These are phyloP conservation scores for Drosophila anceps DNA, from an alignment of 2,888 invertebrate genomes.

Conservation along the genomic window DNA sequence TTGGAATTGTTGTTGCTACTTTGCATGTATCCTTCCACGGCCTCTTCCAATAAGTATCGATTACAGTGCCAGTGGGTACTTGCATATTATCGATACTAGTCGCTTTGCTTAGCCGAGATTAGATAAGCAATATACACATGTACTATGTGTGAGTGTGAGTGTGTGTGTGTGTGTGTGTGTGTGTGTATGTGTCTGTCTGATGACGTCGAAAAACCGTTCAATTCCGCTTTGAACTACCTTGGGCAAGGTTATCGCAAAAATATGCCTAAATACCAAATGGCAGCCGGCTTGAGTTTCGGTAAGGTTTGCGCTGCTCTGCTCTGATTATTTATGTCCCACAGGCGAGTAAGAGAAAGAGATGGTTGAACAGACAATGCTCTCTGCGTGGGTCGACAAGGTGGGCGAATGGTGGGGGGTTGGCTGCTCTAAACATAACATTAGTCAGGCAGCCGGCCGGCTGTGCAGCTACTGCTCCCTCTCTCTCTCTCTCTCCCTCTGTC, in stretches of 20 bases:
- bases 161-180: background rate
- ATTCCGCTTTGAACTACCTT: slow-evolving; percentile 63
- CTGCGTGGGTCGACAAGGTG: slow-evolving; percentile 37
- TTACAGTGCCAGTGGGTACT: slow-evolving; percentile 2
- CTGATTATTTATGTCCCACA: slow-evolving; percentile 26
- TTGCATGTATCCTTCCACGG: slow-evolving; percentile 28
- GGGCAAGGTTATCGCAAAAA: slow-evolving; percentile 57
- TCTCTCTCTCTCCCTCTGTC: background rate
- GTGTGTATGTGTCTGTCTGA: slow-evolving; percentile 7
- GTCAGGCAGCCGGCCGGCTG: slow-evolving; percentile 28
- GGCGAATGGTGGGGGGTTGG: background rate
- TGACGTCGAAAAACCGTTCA: slow-evolving; percentile 36
- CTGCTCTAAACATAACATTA: slow-evolving; percentile 12
- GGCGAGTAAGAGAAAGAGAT: slow-evolving; percentile 9
- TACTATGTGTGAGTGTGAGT: background rate
- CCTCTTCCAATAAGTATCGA: slow-evolving; percentile 28
- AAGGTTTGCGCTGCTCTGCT: slow-evolving; percentile 12
- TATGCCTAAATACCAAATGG: slow-evolving; percentile 26
- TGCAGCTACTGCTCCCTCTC: background rate
- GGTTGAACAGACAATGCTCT: slow-evolving; percentile 1
- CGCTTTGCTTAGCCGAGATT: slow-evolving; percentile 26
- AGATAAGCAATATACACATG: slow-evolving; percentile 34
- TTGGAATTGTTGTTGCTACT: background rate
- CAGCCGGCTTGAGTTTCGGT: slow-evolving; percentile 31
- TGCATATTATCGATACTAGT: slow-evolving; percentile 41